Percentiles rank a stretch among this genome's conserved stretches.
Conservation (phyloP, 2,113 vertebrate genomes). For the Macroglossus sobrinus region DNA sequence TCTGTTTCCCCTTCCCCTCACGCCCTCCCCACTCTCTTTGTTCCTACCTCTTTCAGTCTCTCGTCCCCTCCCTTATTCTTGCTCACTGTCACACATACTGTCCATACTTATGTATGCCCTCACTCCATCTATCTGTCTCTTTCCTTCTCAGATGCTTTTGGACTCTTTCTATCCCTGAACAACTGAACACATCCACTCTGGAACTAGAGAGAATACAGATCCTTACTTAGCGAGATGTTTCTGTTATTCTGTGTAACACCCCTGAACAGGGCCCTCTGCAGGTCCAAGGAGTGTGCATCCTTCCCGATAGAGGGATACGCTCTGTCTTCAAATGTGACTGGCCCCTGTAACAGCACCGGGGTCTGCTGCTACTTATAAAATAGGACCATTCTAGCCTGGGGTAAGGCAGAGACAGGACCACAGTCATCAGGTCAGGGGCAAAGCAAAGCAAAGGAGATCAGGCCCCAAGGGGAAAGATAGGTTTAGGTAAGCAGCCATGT, state of each 20-base stretch:
- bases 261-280: neutral
- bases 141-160: neutral
- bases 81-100: neutral
- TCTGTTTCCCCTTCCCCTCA: neutral
- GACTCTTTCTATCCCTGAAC: neutral
- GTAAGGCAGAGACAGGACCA: neutral
- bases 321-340: constrained; percentile 32
- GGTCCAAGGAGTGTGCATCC: neutral
- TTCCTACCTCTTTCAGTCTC: neutral
- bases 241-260: constrained; percentile 17
- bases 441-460: neutral
- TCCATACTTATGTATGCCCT: neutral
- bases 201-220: neutral
- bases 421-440: neutral
- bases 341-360: constrained; percentile 10
- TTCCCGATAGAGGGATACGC: constrained; percentile 35
- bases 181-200: neutral
- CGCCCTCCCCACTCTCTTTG: neutral
- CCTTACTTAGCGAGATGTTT: constrained; percentile 19
- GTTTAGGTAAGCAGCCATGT: neutral
- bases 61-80: no score
- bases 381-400: neutral
- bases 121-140: neutral
- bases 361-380: neutral
- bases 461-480: neutral